Conservation (phyloP, 2,888 invertebrate species). For the Pyralis farinalis region DNA sequence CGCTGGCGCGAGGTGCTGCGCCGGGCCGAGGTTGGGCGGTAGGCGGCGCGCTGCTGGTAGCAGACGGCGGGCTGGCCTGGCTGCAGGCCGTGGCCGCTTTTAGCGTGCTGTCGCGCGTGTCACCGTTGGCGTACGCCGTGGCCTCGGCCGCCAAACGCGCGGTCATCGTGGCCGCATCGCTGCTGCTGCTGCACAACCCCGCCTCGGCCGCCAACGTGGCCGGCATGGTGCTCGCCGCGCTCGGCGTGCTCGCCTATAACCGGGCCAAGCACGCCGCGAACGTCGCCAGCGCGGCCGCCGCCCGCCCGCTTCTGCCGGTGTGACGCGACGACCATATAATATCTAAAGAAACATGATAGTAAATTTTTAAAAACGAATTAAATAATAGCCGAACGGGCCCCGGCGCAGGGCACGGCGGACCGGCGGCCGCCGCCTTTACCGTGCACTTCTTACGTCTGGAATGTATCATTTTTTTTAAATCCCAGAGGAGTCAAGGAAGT, state of each 20-base stretch:
- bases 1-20: constrained; percentile 27
- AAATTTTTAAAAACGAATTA: no score
- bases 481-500: no score
- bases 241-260: constrained; percentile 95
- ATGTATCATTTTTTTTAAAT: no score
- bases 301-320: constrained; percentile 39
- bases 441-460: no score
- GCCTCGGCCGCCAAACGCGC: constrained; percentile 97
- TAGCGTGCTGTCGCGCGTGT: constrained; percentile 93
- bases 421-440: no score
- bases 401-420: no score
- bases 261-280: constrained; percentile 41
- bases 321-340: no score
- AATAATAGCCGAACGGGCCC: no score
- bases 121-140: constrained; percentile 97
- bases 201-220: constrained; percentile 92
- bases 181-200: constrained; percentile 94
- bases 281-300: constrained; percentile 7
- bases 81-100: constrained; percentile 97
- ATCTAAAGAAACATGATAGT: no score
- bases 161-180: constrained; percentile 93
- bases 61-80: constrained; percentile 95
- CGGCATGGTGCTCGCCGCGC: constrained; percentile 94
- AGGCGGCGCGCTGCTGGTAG: constrained; percentile 42
- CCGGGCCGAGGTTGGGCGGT: constrained; percentile 19